These are phyloP conservation scores for Nothocercus nigrocapillus DNA, from an alignment of 2,113 vertebrate species.

Conservation along the genomic window DNA sequence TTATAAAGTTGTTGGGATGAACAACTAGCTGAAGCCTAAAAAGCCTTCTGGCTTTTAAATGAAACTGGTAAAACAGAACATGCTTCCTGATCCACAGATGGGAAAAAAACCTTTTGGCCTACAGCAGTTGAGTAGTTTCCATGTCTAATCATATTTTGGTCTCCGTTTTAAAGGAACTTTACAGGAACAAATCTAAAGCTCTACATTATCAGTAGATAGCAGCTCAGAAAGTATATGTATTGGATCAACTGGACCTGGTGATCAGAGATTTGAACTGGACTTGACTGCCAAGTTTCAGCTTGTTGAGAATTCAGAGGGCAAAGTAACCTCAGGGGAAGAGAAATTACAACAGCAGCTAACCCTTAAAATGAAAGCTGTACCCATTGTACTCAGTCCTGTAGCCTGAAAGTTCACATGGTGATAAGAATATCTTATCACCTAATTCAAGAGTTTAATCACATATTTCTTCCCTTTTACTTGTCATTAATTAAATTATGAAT, in stretches of 20 bases:
- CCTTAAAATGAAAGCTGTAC: not conserved
- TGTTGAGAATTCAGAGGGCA: not conserved
- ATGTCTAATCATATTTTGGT: no score
- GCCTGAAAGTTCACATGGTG: not conserved
- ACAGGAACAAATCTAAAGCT: not conserved
- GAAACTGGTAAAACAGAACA: not conserved
- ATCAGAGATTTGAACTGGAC: not conserved
- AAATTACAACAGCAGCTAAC: not conserved
- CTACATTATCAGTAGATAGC: not conserved
- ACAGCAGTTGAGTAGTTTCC: not conserved
- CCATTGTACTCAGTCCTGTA: not conserved
- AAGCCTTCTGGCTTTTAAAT: not conserved
- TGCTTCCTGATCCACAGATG: rapidly evolving
- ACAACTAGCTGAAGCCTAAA: not conserved
- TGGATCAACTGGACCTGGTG: not conserved
- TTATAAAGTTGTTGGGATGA: not conserved
- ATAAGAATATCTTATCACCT: not conserved
- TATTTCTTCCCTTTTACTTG: not conserved
- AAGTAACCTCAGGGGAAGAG: not conserved
- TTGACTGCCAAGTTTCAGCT: not conserved
- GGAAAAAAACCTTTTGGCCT: not conserved
- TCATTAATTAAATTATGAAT: slow-evolving; percentile 7
- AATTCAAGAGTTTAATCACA: no score
- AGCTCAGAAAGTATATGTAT: not conserved
- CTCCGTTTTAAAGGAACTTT: not conserved